Evolutionary conservation across 2,113 vertebrate genomes (phyloP).

Genomic region (Scomber scombrus): DNA sequence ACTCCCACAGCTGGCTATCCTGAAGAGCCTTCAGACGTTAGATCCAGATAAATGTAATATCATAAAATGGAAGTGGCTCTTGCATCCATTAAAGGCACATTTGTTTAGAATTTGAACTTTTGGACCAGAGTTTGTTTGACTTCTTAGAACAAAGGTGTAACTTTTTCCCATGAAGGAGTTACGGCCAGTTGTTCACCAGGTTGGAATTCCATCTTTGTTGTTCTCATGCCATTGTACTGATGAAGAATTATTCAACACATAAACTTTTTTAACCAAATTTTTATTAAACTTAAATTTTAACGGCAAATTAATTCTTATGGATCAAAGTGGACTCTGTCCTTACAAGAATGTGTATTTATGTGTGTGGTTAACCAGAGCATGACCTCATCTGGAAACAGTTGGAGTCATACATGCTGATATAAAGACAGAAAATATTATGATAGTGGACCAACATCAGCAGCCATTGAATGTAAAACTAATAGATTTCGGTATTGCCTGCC

Average conservation of each 20-base stretch:
- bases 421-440: conserved; percentile 7
- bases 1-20: background rate
- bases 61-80: conserved; percentile 14
- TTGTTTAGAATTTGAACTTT: conserved; percentile 8
- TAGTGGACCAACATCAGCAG: conserved; percentile 1
- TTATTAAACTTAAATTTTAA: no score
- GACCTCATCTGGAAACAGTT: background rate
- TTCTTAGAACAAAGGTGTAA: background rate
- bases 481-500: conserved; percentile 1
- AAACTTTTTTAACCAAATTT: no score
- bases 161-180: background rate
- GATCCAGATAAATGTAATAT: conserved; percentile 15
- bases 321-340: no score
- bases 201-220: no score
- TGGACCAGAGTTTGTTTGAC: conserved; percentile 1
- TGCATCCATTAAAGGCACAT: conserved; percentile 13
- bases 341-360: no score
- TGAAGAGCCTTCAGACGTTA: background rate
- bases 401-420: conserved; percentile 2
- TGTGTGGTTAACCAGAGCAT: background rate
- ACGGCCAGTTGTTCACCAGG: background rate
- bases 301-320: no score
- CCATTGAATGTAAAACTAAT: conserved; percentile 18
- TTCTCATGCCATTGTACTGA: no score
- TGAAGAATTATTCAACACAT: no score